Percentiles rank a stretch among this genome's conserved stretches.
phyloP scores from a whole-genome alignment of 2,888 invertebrate genomes.

The Luffia ferchaultella region DNA sequence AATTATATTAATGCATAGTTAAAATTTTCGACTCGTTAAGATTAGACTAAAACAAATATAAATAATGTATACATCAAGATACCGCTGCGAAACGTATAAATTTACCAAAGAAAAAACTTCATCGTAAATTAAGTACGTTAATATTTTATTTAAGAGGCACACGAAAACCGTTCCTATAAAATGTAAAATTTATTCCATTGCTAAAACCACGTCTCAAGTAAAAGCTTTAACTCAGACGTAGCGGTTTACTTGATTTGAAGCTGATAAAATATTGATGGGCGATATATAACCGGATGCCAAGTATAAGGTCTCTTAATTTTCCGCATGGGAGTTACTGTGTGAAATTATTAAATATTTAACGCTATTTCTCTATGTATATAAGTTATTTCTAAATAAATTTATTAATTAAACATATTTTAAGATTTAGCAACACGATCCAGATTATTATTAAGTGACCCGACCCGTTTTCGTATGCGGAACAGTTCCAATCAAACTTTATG shows the following conservation, averaged over 20 bases:
- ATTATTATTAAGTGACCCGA: too few species aligned
- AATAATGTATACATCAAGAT: neutral
- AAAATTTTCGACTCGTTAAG: neutral
- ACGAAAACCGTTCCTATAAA: neutral
- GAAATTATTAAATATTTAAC: neutral
- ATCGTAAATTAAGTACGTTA: neutral
- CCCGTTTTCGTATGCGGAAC: too few species aligned
- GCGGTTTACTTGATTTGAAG: neutral
- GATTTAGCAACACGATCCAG: too few species aligned
- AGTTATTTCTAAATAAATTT: too few species aligned
- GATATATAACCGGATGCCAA: neutral
- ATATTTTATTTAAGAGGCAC: neutral
- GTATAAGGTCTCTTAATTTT: neutral
- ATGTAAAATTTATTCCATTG: neutral
- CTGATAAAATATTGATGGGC: neutral
- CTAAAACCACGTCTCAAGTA: neutral
- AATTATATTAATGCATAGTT: neutral
- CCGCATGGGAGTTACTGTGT: neutral
- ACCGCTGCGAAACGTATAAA: too few species aligned
- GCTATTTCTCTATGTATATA: neutral
- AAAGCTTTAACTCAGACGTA: neutral
- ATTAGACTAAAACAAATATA: neutral
- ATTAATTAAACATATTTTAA: too few species aligned
- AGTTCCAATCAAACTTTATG: too few species aligned
- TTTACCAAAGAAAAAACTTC: too few species aligned